Evolutionary conservation across 2,113 vertebrate species (phyloP).

Genomic region (Oceanodroma tethys): DNA sequence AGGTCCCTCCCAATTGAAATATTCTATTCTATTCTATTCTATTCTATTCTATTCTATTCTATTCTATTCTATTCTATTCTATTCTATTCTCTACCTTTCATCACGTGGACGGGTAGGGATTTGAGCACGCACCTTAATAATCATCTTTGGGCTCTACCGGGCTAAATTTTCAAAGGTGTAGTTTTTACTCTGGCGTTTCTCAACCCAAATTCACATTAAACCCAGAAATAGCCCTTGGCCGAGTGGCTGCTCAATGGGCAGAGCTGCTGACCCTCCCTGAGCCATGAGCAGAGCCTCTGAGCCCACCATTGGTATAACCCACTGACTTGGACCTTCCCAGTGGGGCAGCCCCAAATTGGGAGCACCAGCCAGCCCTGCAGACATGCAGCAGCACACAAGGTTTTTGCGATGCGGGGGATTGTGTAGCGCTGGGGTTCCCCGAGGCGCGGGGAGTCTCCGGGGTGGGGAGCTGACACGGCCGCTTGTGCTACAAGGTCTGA

Average conservation of each 20-base stretch:
- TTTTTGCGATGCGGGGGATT: not conserved
- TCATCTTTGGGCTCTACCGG: not conserved
- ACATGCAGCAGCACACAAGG: rapidly evolving
- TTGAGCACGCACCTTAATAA: not conserved
- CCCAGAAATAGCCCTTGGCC: not conserved
- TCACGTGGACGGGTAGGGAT: not conserved
- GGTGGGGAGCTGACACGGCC: not conserved
- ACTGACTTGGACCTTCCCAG: not conserved
- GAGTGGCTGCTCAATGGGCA: not conserved
- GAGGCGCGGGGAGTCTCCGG: rapidly evolving
- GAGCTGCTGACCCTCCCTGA: not conserved
- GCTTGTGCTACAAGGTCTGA: not conserved
- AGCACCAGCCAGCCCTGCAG: not conserved
- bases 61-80: not conserved
- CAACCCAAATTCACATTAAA: not conserved
- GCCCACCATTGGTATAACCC: not conserved
- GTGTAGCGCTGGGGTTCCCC: not conserved
- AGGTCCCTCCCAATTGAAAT: not conserved
- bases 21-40: not conserved
- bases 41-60: not conserved
- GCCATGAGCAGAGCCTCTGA: not conserved
- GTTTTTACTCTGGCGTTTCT: not conserved
- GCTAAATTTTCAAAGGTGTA: not conserved
- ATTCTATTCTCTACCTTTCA: not conserved
- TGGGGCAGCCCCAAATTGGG: not conserved